Evolutionary conservation across 2,797 vertebrate species (phyloP), one percentile per base, ranked within the genome.

Genomic region (Chelonia mydas): DNA sequence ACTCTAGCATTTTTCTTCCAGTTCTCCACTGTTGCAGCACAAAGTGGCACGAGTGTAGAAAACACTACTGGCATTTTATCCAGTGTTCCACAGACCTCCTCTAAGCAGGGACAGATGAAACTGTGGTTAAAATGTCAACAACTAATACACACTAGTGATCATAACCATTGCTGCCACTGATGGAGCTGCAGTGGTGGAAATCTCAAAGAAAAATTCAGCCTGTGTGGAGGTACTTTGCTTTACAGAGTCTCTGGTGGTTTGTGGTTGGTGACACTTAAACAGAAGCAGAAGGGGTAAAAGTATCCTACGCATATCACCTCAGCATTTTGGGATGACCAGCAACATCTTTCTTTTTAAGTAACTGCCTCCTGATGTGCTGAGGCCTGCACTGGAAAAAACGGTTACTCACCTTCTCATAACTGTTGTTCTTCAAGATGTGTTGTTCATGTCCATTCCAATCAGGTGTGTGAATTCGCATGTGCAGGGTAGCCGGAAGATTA

Each of bases 281-380:
- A 94, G 88, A 77, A 65, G 89, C 90, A 95, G 65, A 83, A 54
- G 80, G 88, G 81, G 41, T 90, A 94, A 83, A 51, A 93, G 74
- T 79, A 92, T 79, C 92, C 94, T 77, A 6, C 41, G 3, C 83
- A 45, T 11, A 87, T 59, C 83, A 86, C 79, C 90, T 2, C 87
- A 89, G 90, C 93, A 95, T 92, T 84, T 53, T 82, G 79, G 45
- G 78, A 77, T 90, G 7, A 83, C 78, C 68, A 88, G 79, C 86
- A 50, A 2, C 51, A 53, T 79, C 86, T 92, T 90, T 51, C 84
- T n/a, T 41, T 93, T 92, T 2, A 21, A 81, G 90, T 88, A 27
- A 47, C 23, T 45, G 90, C 55, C 81, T 90, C 88, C 53, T 31
- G 83, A 76, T 90, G 91, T 47, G 84, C 85, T 6, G 37, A 7